Base-by-base conservation (phyloP, 2,888 invertebrate species). In the Lamproptera curius region DNA sequence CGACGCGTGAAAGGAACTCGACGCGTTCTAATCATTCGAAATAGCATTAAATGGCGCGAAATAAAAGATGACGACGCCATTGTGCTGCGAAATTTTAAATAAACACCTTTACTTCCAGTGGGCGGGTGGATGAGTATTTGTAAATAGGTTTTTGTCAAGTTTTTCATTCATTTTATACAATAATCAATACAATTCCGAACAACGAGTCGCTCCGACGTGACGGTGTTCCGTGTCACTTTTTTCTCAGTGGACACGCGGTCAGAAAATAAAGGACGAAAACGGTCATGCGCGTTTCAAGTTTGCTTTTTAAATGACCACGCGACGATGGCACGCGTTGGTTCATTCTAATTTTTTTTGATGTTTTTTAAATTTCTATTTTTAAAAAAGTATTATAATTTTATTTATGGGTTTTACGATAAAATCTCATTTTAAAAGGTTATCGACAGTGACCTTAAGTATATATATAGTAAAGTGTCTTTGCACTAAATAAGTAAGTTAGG, bases 51-150 rank as follows among this genome's bases (percentile, higher is more conserved):
- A 87, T 86, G 86, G 84, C 77, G 83, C 84, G 84, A 85, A 80
- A 76, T 73, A 70, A 82, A 83, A 77, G 68, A 67, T 79, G 79
- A 74, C 81, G 74, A 71, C 74, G 62, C 70, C 66, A 75, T 79
- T 81, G 79, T 83, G 74, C 63, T 65, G 64, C 70, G 70, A 78
- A 80, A 77, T 84, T 83, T 80, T 76, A 83, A 86, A 87, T 86
- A 86, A 87, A 86, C 86, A 87, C 83, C 83, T 85, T 86, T 85
- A 71, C 85, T n/a, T n/a, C n/a, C n/a, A 86, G 86, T 86, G 82
- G 87, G 87, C 87, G 87, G 83, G 78, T 75, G 76, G 69, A 66
- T 62, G 75, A 76, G 73, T 85, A 80, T 87, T 86, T 86, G 83
- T 80, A 87, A 86, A 86, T 85, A 86, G 73, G 73, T 77, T 84